Evolutionary conservation across 2,797 vertebrate species (phyloP), one percentile per base, ranked within the genome.

Genomic region (Chelonia mydas): DNA sequence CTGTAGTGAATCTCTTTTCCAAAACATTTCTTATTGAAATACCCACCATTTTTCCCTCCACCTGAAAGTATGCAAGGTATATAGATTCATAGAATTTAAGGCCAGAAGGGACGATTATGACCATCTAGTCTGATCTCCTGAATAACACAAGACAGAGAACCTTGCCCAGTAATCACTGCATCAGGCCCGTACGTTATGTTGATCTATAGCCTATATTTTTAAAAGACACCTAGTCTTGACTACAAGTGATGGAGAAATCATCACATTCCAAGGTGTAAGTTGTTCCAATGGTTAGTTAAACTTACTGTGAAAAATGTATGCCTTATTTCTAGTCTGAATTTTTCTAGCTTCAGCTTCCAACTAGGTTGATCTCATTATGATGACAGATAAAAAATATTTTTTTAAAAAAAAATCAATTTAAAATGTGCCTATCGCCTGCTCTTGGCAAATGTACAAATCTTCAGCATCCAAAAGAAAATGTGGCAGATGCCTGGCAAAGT

Each of bases 11-110:
- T 13, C 72, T 74, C 1, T 23, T 65, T 37, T 86, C 5, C 23
- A 87, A 80, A 27, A 7, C 1, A 83, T 82, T 93, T 85, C 33
- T 59, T 65, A 1, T 77, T 57, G 27, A 53, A 77, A 90, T 81
- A 19, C 0, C 0, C 4, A 11, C 1, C 5, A 11, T 11, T 74
- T 94, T 72, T 88, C 2, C 55, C n/a, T 7, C 15, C 2, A 76
- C 23, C 3, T 31, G 79, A 57, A n/a, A 88, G 5, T 49, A 45
- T 77, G 41, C 49, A 41, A 72, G 9, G n/a, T 72, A 21, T 68
- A 72, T 72, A 41, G 21, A 72, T 41, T 41, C 19, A 10, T 72
- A 61, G 13, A 45, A 41, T 4, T 45, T 90, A 76, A 90, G 78
- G 27, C 6, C 17, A 87, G 93, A 68, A 86, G 84, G 95, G 81